Conservation (phyloP, 2,888 invertebrate species). For the Eudemis profundana region DNA sequence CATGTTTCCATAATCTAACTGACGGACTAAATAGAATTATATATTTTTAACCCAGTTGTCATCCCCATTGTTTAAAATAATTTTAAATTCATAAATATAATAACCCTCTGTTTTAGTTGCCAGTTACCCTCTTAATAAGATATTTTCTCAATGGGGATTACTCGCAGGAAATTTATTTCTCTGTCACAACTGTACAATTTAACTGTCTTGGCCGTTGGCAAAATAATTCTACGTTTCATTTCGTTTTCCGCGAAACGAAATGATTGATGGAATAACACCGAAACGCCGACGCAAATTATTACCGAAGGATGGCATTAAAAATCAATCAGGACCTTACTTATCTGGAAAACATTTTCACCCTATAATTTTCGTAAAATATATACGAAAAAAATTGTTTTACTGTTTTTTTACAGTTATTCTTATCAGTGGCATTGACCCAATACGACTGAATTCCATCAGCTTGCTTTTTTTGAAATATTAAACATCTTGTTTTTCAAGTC, state of each 20-base stretch:
- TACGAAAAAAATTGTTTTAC: too few species aligned
- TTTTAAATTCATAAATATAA: not conserved
- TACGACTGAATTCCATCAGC: too few species aligned
- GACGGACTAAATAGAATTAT: too few species aligned
- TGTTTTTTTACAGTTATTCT: too few species aligned
- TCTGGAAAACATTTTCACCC: not conserved
- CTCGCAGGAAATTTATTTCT: slow-evolving; percentile 9
- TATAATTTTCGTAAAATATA: too few species aligned
- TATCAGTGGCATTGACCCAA: too few species aligned
- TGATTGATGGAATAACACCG: slow-evolving; percentile 39
- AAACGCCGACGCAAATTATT: slow-evolving; percentile 38
- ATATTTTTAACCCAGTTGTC: too few species aligned
- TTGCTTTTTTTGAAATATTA: too few species aligned
- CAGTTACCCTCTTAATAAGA: not conserved
- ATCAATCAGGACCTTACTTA: slow-evolving; percentile 38
- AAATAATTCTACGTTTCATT: slow-evolving; percentile 28
- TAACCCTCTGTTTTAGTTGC: not conserved
- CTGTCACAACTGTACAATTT: slow-evolving; percentile 8
- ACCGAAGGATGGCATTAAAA: slow-evolving; percentile 44
- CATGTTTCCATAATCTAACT: too few species aligned
- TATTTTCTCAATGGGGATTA: not conserved
- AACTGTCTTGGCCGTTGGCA: slow-evolving; percentile 4
- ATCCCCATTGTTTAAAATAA: too few species aligned
- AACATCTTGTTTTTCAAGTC: too few species aligned
- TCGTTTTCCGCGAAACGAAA: slow-evolving; percentile 23